Conservation (phyloP, 2,113 vertebrate genomes). For the Alethe castanea region DNA sequence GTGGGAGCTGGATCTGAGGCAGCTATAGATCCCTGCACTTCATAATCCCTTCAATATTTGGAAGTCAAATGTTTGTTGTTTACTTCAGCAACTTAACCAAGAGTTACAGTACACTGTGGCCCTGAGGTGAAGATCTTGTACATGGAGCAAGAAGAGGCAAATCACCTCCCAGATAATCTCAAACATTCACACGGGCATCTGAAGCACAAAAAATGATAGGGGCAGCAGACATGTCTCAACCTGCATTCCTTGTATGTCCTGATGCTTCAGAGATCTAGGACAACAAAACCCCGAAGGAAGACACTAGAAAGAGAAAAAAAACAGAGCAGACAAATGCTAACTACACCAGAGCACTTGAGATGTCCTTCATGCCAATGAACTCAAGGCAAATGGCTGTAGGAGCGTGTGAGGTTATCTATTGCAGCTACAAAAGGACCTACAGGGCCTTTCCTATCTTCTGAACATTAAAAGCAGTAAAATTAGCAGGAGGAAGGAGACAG, state of each 20-base stretch:
- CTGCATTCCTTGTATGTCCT: neutral
- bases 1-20: neutral
- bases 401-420: neutral
- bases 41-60: neutral
- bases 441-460: neutral
- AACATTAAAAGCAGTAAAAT: neutral
- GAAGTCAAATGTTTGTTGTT: neutral
- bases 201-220: neutral
- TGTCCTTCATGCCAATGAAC: neutral
- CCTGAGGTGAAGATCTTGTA: neutral
- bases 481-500: neutral
- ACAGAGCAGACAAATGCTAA: neutral
- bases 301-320: neutral
- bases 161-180: neutral
- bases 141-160: neutral
- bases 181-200: neutral
- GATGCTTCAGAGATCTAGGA: neutral
- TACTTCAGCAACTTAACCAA: neutral
- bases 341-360: neutral
- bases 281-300: neutral
- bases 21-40: neutral
- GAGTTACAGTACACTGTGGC: neutral
- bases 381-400: neutral
- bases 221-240: neutral
- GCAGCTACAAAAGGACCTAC: neutral